Evolutionary conservation across 2,888 invertebrate species (phyloP), one percentile per base, ranked within the genome.

Genomic region (Leptinotarsa tumamoca): DNA sequence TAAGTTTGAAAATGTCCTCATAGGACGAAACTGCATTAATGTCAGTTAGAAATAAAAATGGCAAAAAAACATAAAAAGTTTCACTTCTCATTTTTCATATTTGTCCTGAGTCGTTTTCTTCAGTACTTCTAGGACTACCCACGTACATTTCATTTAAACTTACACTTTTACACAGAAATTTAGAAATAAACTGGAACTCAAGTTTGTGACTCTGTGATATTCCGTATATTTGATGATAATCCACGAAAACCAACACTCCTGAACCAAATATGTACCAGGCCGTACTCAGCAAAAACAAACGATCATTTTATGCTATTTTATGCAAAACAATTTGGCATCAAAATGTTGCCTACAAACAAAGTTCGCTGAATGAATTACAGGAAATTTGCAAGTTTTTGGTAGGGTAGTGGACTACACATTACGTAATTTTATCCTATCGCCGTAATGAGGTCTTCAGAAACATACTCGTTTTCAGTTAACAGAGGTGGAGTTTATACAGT

Each of bases 251-350:
- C 15, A 70, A 58, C 73, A 51, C 63, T 54, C 66, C 63, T 23
- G 68, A 73, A 73, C 73, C 68, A 73, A 76, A 73, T 76, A 73
- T 68, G 73, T 73, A 73, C 52, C 68, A 71, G 68, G 71, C 71
- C 61, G 58, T 54, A 70, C 71, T 67, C 67, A 27, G 49, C 71
- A 68, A 73, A 73, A 77, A 72, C 76, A 78, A 80, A 78, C 76
- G 78, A 78, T 73, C 49, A 74, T 80, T 78, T 78, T 75, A 80
- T 78, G 80, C 77, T 67, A 74, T 77, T 78, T 77, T 72, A 80
- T 78, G 80, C 77, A 77, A 76, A 78, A 75, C 69, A 72, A 75
- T 78, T 78, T 75, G 69, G 75, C 70, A 78, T 77, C 77, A 75
- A 76, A 72, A 80, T 75, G 80, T 74, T 74, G 70, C 67, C 68